phyloP scores from a whole-genome alignment of 1,140 invertebrate species.

The Anastatus disparis region DNA sequence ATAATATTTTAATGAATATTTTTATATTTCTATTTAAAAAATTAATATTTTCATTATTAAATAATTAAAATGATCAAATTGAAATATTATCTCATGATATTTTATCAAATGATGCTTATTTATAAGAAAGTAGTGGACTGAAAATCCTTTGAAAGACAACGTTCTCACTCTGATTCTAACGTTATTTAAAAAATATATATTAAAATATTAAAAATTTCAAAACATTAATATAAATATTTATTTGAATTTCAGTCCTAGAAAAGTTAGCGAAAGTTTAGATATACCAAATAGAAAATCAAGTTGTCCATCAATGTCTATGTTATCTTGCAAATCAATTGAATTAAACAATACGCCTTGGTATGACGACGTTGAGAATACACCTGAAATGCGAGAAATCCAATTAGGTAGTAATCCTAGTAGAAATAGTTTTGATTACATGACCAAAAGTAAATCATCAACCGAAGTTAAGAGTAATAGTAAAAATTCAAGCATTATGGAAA shows the following conservation, averaged over 20 bases:
- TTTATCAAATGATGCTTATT: too few species aligned
- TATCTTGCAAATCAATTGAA: constrained; percentile 44
- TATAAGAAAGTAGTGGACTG: too few species aligned
- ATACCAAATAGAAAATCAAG: constrained; percentile 49
- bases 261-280: constrained; percentile 53
- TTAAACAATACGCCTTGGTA: constrained; percentile 48
- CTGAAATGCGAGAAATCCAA: constrained; percentile 41
- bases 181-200: too few species aligned
- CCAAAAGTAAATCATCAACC: constrained; percentile 27
- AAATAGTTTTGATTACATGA: constrained; percentile 50
- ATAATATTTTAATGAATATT: too few species aligned
- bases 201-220: too few species aligned
- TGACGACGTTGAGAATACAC: constrained; percentile 45
- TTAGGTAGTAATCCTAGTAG: constrained; percentile 51
- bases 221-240: neutral
- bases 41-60: too few species aligned
- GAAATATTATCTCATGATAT: too few species aligned
- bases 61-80: too few species aligned
- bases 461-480: neutral
- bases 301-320: constrained; percentile 42
- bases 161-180: too few species aligned
- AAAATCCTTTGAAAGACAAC: too few species aligned
- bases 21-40: too few species aligned
- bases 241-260: constrained; percentile 44
- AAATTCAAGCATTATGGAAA: constrained; percentile 12